Conservation (phyloP, 2,797 vertebrate species). For the Silurus aristotelis region DNA sequence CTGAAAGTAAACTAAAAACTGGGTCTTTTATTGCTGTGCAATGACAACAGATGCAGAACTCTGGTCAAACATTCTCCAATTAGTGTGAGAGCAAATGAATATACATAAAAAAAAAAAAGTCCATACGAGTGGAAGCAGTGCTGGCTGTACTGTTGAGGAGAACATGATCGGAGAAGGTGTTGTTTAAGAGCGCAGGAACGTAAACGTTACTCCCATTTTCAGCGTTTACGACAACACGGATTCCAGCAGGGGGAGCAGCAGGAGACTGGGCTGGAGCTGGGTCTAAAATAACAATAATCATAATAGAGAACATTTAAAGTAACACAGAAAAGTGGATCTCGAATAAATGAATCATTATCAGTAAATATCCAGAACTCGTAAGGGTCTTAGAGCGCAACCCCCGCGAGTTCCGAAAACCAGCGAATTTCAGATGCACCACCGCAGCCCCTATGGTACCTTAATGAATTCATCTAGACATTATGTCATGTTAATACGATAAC, state of each 20-base stretch:
- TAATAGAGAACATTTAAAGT: neutral
- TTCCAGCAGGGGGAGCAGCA: neutral
- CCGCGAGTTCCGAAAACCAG: rapidly evolving
- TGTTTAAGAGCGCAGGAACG: neutral
- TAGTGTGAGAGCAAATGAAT: too few species aligned
- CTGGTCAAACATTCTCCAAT: neutral
- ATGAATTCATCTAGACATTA: too few species aligned
- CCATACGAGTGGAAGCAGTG: neutral
- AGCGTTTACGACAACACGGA: neutral
- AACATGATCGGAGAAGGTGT: neutral
- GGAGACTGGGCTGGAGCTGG: neutral
- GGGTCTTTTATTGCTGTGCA: too few species aligned
- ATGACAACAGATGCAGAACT: neutral
- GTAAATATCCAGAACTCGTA: too few species aligned
- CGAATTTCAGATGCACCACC: too few species aligned
- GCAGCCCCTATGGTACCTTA: too few species aligned
- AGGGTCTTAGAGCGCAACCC: too few species aligned
- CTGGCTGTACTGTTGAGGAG: neutral
- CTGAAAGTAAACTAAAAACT: too few species aligned
- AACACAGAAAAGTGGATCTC: too few species aligned
- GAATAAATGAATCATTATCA: too few species aligned
- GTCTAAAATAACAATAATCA: neutral
- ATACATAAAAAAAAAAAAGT: too few species aligned
- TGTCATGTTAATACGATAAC: too few species aligned
- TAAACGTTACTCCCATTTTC: neutral